Evolutionary conservation across 2,113 vertebrate species (phyloP).

Genomic region (Microtus richardsoni): DNA sequence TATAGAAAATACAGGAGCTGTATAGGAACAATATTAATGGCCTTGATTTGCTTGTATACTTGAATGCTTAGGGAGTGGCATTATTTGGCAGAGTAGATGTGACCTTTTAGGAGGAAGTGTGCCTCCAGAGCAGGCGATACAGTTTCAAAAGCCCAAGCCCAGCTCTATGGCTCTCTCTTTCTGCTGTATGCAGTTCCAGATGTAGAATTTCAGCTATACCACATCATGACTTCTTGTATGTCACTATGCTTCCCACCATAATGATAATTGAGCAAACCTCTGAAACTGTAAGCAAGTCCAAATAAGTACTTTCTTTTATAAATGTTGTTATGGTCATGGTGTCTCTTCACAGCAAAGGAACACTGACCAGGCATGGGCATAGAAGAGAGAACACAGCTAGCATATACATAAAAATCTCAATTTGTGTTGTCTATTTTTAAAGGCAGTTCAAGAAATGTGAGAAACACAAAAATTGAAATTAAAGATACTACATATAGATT

Average conservation of each 20-base stretch:
- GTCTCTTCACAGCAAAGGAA: background rate
- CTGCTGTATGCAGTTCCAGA: background rate
- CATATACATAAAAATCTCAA: slow-evolving; percentile 9
- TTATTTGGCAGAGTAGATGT: background rate
- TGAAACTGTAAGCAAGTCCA: background rate
- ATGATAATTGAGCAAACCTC: background rate
- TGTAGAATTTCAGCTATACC: background rate
- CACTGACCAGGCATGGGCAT: background rate
- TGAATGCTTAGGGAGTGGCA: background rate
- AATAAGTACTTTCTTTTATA: background rate
- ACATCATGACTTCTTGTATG: background rate
- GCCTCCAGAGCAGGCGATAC: background rate
- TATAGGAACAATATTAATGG: background rate
- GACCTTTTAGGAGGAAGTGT: background rate
- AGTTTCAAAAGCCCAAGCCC: background rate
- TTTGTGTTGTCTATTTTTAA: background rate
- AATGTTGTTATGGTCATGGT: background rate
- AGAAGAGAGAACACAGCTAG: background rate
- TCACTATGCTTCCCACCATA: background rate
- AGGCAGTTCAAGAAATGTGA: slow-evolving; percentile 21
- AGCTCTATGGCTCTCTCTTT: background rate
- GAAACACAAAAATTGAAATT: slow-evolving; percentile 10
- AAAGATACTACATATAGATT: background rate
- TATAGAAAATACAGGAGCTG: background rate
- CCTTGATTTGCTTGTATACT: background rate